Evolutionary conservation across 2,797 vertebrate genomes (phyloP).

Genomic region (Chaetodon trifasciatus): DNA sequence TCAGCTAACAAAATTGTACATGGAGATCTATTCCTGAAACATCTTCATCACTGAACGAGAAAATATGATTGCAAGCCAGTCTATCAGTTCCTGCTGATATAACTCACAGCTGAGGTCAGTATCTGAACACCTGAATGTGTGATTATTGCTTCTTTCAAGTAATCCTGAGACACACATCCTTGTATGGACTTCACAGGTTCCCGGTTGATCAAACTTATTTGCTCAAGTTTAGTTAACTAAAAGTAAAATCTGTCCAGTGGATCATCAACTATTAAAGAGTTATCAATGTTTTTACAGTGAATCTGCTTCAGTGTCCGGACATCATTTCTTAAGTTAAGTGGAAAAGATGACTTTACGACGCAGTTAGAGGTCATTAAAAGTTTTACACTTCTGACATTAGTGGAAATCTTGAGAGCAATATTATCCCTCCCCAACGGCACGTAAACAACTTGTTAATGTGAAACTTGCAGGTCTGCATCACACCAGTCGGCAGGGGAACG

Average conservation of each 20-base stretch:
- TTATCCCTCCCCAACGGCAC: neutral
- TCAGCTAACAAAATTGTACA: too few species aligned
- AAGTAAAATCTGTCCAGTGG: too few species aligned
- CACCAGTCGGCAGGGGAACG: neutral
- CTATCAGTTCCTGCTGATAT: neutral
- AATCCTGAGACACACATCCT: neutral
- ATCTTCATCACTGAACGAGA: neutral
- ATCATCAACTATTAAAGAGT: neutral
- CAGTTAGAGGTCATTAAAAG: slow-evolving; percentile 33
- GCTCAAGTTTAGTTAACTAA: neutral
- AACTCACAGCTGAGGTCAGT: neutral
- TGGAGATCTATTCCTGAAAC: neutral
- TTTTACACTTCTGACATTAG: slow-evolving; percentile 32
- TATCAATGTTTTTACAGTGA: neutral
- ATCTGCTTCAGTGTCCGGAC: neutral
- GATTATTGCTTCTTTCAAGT: neutral
- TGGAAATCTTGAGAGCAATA: slow-evolving; percentile 13
- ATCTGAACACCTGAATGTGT: neutral
- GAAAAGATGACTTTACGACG: slow-evolving; percentile 12
- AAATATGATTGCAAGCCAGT: neutral
- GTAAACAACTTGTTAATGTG: slow-evolving; percentile 31
- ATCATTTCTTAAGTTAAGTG: slow-evolving; percentile 2
- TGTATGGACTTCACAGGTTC: neutral
- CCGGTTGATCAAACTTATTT: neutral
- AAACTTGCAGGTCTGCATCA: neutral